These are phyloP conservation scores for Epinotia demarniana DNA, from an alignment of 2,888 invertebrate genomes.

Conservation along the genomic window DNA sequence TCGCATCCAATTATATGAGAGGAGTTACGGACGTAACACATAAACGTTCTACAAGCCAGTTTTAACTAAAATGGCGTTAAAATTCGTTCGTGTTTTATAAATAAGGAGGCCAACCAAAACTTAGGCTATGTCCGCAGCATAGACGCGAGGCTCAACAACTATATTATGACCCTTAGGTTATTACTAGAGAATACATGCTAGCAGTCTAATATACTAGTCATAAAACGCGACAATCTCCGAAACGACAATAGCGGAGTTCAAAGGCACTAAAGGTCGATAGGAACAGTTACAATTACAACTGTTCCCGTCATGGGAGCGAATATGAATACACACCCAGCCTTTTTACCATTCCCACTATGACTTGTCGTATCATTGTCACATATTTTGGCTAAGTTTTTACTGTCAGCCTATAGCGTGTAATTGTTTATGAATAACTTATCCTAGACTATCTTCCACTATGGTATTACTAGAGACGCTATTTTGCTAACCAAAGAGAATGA, in stretches of 20 bases:
- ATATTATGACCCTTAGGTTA: too few relatives aligned
- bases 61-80: too few relatives aligned
- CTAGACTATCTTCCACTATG: background rate
- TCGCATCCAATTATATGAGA: too few relatives aligned
- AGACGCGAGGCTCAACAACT: too few relatives aligned
- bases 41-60: too few relatives aligned
- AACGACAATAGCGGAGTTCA: conserved; percentile 54
- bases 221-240: conserved; percentile 27
- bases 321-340: conserved; percentile 57
- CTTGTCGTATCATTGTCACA: conserved; percentile 28
- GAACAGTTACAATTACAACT: conserved; percentile 62
- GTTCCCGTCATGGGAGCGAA: conserved; percentile 71
- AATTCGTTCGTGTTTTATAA: too few relatives aligned
- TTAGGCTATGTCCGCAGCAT: too few relatives aligned
- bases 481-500: too few relatives aligned
- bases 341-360: conserved; percentile 45
- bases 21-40: too few relatives aligned
- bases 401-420: conserved; percentile 2
- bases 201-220: background rate
- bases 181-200: background rate
- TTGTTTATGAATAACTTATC: background rate
- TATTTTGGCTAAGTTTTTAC: conserved; percentile 25
- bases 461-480: too few relatives aligned
- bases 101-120: too few relatives aligned
- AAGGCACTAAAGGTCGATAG: conserved; percentile 54